Evolutionary conservation across 2,113 vertebrate genomes (phyloP).

Genomic region (Neolamprologus sp.): DNA sequence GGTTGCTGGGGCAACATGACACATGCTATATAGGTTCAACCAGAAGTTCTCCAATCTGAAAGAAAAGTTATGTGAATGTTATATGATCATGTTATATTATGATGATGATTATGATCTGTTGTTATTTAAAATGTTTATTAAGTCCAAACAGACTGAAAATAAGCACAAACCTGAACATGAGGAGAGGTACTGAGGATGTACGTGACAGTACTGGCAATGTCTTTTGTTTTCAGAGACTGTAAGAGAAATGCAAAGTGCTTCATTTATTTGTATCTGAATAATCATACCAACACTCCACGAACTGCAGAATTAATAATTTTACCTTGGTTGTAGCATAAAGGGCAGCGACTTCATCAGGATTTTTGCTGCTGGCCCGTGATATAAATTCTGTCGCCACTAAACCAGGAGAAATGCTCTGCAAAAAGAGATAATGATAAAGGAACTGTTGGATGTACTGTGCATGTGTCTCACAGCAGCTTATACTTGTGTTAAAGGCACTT

Average conservation of each 20-base stretch:
- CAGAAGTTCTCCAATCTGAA: slow-evolving; percentile 83
- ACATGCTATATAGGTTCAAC: slow-evolving; percentile 79
- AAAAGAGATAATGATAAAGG: not conserved
- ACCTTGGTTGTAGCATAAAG: not conserved
- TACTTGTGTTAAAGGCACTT: not conserved
- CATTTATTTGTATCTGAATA: not conserved
- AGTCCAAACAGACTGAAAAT: not conserved
- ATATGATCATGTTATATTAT: not conserved
- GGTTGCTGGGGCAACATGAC: not conserved
- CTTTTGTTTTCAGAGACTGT: not conserved
- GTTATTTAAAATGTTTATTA: not conserved
- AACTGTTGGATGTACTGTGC: accelerated
- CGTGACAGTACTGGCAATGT: not conserved
- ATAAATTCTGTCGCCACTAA: slow-evolving; percentile 35
- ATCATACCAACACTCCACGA: not conserved
- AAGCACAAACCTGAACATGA: not conserved
- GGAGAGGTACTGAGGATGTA: not conserved
- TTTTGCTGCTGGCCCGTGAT: not conserved
- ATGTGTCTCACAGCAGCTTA: not conserved
- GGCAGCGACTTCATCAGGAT: not conserved
- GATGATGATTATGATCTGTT: not conserved
- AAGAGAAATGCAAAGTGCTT: not conserved
- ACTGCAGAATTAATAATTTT: not conserved
- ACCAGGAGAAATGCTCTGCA: slow-evolving; percentile 15
- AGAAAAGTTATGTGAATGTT: slow-evolving; percentile 30